Evolutionary conservation across 2,797 vertebrate species (phyloP), one percentile per base, ranked within the genome.

Genomic region (Pipistrellus kuhlii): DNA sequence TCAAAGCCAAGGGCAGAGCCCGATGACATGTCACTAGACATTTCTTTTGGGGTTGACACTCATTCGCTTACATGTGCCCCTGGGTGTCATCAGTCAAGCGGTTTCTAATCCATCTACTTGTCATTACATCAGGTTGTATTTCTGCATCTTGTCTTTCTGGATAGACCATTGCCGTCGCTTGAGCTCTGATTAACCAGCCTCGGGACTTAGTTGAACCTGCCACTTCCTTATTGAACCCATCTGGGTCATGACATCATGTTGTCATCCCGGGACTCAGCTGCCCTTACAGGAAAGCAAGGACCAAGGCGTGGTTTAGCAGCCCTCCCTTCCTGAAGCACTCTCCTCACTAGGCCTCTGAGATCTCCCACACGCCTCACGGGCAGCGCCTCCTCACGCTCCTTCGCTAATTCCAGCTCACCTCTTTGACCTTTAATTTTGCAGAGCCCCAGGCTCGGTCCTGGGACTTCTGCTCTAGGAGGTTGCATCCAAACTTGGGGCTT

Each of bases 41-140:
- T 93, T 41, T 80, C 68, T 75, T 86, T 53, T n/a, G 57, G 35
- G 51, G 25, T 30, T 66, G 57, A 75, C 69, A 59, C 20, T 82
- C 2, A 51, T 38, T 85, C 8, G 14, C 30, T 76, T 92, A 25
- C 0, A 8, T 76, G 46, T 91, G 68, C 71, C 66, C 75, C 85
- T 25, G 68, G 62, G 80, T 88, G 68, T 81, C 69, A 71, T 77
- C 62, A 69, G 30, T 59, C 89, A 77, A 5, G 38, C 41, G n/a
- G 18, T 51, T 85, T 90, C 78, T 69, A 27, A 68, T 88, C 35
- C 88, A 41, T 94, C 90, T 64, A 3, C 73, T 81, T 95, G 85
- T 87, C 87, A 27, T 83, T 38, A 14, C 46, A 23, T 69, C 71
- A 64, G 90, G 44, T 27, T 57, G 7, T 69, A 51, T 84, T 88